Conservation (phyloP, 2,113 vertebrate genomes). For the Takifugu flavidus region DNA sequence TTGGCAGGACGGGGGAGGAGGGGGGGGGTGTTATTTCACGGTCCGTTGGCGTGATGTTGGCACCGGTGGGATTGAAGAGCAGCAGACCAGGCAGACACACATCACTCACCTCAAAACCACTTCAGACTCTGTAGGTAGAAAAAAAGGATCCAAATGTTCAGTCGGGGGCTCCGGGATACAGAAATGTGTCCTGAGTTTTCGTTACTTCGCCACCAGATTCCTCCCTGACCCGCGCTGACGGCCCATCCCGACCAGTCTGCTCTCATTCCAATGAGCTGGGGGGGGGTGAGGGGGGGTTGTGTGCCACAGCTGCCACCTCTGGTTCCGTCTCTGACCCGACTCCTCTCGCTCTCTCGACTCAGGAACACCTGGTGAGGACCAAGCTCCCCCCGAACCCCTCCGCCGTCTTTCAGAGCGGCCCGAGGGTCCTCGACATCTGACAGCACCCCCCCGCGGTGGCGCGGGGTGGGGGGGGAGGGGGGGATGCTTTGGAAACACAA, state of each 20-base stretch:
- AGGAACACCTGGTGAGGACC: slow-evolving; percentile 86
- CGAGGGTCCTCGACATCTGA: slow-evolving; percentile 87
- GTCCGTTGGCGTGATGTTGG: slow-evolving; percentile 12
- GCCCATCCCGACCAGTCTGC: slow-evolving; percentile 27
- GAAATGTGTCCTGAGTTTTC: too few species aligned
- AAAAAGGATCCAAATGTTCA: too few species aligned
- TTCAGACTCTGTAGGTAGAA: too few species aligned
- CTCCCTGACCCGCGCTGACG: slow-evolving; percentile 39
- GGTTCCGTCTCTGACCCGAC: slow-evolving; percentile 1
- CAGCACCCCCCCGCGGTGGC: background rate
- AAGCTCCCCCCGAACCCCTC: slow-evolving; percentile 89
- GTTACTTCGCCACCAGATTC: background rate
- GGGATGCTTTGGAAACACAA: slow-evolving; percentile 52
- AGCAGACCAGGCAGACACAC: slow-evolving; percentile 39
- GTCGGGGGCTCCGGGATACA: too few species aligned
- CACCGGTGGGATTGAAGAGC: slow-evolving; percentile 59
- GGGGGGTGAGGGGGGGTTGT: too few species aligned
- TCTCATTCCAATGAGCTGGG: slow-evolving; percentile 36
- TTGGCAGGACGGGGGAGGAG: slow-evolving; percentile 24
- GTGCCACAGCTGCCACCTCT: slow-evolving; percentile 12
- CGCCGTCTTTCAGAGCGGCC: slow-evolving; percentile 88
- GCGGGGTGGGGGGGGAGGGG: slow-evolving; percentile 21
- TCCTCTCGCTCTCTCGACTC: background rate
- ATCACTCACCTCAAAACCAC: slow-evolving; percentile 16
- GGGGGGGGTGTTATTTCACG: background rate